Base-by-base conservation (phyloP, 2,888 invertebrate genomes). In the Clistopyga incitator region DNA sequence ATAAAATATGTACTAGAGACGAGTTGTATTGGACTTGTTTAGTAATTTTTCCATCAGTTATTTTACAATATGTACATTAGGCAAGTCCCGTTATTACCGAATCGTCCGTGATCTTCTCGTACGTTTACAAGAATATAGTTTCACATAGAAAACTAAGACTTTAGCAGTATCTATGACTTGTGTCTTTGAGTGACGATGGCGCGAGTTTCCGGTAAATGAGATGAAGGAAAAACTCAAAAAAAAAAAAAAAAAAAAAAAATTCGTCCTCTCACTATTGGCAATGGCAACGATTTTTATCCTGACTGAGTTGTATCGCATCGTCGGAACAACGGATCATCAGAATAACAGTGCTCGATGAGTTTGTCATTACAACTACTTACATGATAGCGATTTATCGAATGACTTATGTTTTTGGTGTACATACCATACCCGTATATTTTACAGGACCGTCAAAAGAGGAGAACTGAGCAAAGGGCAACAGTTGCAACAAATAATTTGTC, bases 111-210 rank as follows among this genome's bases (percentile, higher is more conserved):
- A 82, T 84, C 78, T 81, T 85, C 80, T 87, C 81, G 83, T 90
- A 52, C 50, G 65, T 45, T 68, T 91, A 91, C 88, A 92, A 92
- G 92, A 92, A 92, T 92, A 92, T 92, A 92, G 90, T 91, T 92
- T 88, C 91, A 88, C 89, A 65, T 92, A 92, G 90, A 92, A 92
- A 92, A 92, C 92, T 92, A 92, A 92, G 91, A 92, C 90, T 91
- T 92, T 90, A 87, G 90, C 87, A 86, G 85, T 89, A 89, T 88
- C 89, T 90, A 89, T 88, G 87, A 87, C 56, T 54, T 54, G 50
- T 52, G 78, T 78, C 54, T 71, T 61, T 29, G 20, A 64, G 34
- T 50, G 61, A 34, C 50, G 20, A 47, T 25, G n/a, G 47, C 34
- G 68, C 59, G 64, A 45, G 61, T 10, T 45, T 18, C 59, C 54